Base-by-base conservation (phyloP, 2,113 vertebrate species). In the Montifringilla adamsi region DNA sequence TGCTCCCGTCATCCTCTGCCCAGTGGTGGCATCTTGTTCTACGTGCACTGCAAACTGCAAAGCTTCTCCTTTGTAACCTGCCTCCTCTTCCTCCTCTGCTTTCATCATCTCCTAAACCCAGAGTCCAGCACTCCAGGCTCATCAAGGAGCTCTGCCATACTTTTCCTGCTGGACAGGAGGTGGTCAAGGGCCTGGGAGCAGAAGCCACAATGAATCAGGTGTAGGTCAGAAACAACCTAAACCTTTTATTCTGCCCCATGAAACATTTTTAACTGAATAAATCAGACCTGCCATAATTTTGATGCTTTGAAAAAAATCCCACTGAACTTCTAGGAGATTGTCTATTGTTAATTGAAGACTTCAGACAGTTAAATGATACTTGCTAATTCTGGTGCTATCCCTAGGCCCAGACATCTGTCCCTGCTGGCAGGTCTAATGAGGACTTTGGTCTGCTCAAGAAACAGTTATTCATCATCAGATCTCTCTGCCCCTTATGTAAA, bases 371-470 rank as follows among this genome's bases (percentile, higher is more conserved):
- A 95, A 97, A 97, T 89, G 84, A 87, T 87, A 83, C 69, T 94
- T 96, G 91, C 95, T 97, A 95, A 97, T 97, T 97, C 87, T 93
- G 79, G 84, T 90, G 93, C 87, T 97, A 56, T 91, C 5, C 13
- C 82, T 90, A 74, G 72, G 52, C 63, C 44, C 86, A 97, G 94
- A 93, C 89, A 95, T 96, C 93, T 92, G 85, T 96, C 91, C 92
- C 92, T 62, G 76, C 70, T 80, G 84, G 66, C 96, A 97, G 94
- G 55, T 90, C 93, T 97, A 96, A 96, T 95, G 93, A 97, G 62
- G 69, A 90, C 90, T 96, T 90, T 55, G 72, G 82, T 94, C 94
- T 96, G 84, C 82, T 95, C 67, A 86, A 95, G 90, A 87, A 94
- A 79, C 44, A 41, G 82, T 94, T 95, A 97, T 95, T 96, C 93